Evolutionary conservation across 1,140 invertebrate genomes (phyloP).

Genomic region (Eciton burchellii): DNA sequence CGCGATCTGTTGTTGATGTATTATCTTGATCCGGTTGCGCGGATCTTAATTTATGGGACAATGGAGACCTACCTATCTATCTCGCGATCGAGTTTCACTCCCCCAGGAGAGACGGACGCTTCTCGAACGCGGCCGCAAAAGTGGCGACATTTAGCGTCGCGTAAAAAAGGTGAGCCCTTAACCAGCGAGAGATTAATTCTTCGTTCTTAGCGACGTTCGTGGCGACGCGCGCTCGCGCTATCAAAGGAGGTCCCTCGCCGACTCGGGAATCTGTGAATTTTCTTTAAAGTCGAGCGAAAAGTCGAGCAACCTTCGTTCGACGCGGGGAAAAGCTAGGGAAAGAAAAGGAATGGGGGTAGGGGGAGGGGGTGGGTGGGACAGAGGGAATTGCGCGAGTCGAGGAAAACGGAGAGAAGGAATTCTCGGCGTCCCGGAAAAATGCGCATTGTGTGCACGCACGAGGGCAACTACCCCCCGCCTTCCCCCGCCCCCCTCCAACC

Average conservation of each 20-base stretch:
- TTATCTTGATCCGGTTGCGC: not conserved
- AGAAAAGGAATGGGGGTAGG: conserved; percentile 34
- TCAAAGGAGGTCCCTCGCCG: conserved; percentile 53
- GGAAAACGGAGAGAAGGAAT: conserved; percentile 67
- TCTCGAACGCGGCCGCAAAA: conserved; percentile 22
- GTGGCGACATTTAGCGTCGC: conserved; percentile 44
- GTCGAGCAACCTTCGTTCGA: conserved; percentile 61
- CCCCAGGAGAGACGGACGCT: not conserved
- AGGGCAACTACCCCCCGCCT: conserved; percentile 46
- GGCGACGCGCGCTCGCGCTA: conserved; percentile 33
- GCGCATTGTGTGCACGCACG: conserved; percentile 71
- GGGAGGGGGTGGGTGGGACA: not conserved
- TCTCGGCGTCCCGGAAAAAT: conserved; percentile 72
- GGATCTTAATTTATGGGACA: not conserved
- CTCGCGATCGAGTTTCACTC: not conserved
- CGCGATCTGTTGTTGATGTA: not conserved
- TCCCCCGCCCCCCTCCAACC: too few species aligned
- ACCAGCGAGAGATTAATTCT: conserved; percentile 59
- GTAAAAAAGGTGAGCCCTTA: conserved; percentile 55
- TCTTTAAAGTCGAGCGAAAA: conserved; percentile 61
- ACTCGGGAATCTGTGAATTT: conserved; percentile 59
- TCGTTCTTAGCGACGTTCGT: conserved; percentile 41
- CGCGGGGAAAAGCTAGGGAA: conserved; percentile 41
- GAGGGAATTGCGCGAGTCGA: conserved; percentile 53
- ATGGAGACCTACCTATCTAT: not conserved